Evolutionary conservation across 2,888 invertebrate species (phyloP).

Genomic region (Eupithecia inturbata): DNA sequence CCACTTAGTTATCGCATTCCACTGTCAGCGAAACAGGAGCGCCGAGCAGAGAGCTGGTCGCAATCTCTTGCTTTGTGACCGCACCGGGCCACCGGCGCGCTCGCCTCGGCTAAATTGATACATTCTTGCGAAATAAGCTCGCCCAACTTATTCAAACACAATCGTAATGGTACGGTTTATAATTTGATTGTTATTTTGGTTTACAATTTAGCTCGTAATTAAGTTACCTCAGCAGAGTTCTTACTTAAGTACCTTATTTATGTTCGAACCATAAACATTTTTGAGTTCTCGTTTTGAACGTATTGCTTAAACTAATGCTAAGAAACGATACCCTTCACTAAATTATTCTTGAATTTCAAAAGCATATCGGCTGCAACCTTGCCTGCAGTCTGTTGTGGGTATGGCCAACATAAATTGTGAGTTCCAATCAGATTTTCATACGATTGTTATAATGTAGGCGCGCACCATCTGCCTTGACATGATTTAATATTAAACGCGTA

Average conservation of each 20-base stretch:
- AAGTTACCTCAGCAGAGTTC: slow-evolving; percentile 10
- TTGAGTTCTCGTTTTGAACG: neutral
- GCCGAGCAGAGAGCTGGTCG: slow-evolving; percentile 58
- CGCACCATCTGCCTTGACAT: slow-evolving; percentile 41
- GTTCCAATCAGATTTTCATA: slow-evolving; percentile 38
- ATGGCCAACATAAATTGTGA: slow-evolving; percentile 36
- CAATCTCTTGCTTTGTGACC: slow-evolving; percentile 73
- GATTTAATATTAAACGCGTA: slow-evolving; percentile 39
- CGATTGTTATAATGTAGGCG: slow-evolving; percentile 37
- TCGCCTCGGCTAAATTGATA: slow-evolving; percentile 79
- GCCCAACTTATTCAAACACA: slow-evolving; percentile 76
- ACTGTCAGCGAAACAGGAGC: slow-evolving; percentile 76
- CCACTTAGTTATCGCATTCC: slow-evolving; percentile 79
- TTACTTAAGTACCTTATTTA: neutral
- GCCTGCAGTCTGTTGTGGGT: slow-evolving; percentile 27
- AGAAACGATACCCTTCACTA: slow-evolving; percentile 24
- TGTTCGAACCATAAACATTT: neutral
- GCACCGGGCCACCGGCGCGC: slow-evolving; percentile 73
- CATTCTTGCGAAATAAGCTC: slow-evolving; percentile 81
- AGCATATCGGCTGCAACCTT: slow-evolving; percentile 35
- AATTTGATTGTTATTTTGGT: slow-evolving; percentile 20
- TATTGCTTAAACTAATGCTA: slow-evolving; percentile 5
- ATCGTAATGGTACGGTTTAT: slow-evolving; percentile 61
- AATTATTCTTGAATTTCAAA: slow-evolving; percentile 31
- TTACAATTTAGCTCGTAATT: neutral